phyloP scores from a whole-genome alignment of 2,888 invertebrate species.

The Hyalella azteca region DNA sequence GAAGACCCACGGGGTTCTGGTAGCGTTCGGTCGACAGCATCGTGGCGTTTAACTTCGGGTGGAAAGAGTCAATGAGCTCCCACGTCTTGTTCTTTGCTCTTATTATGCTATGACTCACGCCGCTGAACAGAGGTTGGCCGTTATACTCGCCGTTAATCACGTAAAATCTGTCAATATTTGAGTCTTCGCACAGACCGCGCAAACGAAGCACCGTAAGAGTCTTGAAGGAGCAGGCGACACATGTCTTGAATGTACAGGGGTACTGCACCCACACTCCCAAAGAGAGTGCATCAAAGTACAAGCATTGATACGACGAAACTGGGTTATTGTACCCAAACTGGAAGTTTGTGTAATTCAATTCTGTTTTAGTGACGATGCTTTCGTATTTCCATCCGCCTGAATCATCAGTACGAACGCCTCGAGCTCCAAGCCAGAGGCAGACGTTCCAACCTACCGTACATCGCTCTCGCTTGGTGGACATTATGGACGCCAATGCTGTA shows the following conservation, averaged over 20 bases:
- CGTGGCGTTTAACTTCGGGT: conserved; percentile 29
- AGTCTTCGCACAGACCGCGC: conserved; percentile 46
- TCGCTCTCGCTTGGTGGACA: neutral
- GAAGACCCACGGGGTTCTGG: conserved; percentile 53
- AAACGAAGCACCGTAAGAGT: conserved; percentile 40
- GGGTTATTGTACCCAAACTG: conserved; percentile 40
- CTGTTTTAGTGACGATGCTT: conserved; percentile 32
- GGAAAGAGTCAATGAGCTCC: conserved; percentile 42
- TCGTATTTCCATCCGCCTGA: conserved; percentile 38
- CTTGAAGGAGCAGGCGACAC: conserved; percentile 48
- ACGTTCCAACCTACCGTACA: conserved; percentile 48
- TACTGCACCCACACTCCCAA: conserved; percentile 46
- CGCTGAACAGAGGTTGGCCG: conserved; percentile 48
- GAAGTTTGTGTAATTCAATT: conserved; percentile 48
- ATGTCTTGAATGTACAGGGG: conserved; percentile 47
- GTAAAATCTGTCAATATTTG: conserved; percentile 45
- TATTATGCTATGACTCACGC: conserved; percentile 48
- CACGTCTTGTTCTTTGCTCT: conserved; percentile 50
- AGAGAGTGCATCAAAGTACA: conserved; percentile 41
- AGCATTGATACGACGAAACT: conserved; percentile 33
- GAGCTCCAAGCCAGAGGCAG: conserved; percentile 48
- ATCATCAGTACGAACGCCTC: neutral
- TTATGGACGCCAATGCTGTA: neutral
- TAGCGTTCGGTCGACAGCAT: conserved; percentile 42
- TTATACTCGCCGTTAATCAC: conserved; percentile 43